Evolutionary conservation across 2,113 vertebrate genomes (phyloP).

Genomic region (Mus pahari): DNA sequence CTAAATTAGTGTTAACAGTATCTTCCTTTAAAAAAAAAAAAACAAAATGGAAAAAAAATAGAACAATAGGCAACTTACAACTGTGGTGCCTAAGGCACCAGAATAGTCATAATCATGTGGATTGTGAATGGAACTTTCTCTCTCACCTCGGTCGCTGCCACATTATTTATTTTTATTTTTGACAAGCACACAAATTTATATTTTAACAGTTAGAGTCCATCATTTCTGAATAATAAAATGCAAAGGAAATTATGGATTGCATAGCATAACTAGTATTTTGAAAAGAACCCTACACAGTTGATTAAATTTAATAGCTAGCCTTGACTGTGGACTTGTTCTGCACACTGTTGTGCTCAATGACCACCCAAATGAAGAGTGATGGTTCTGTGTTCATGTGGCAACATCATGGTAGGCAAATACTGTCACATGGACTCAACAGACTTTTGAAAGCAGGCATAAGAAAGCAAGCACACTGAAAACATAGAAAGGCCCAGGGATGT

Average conservation of each 20-base stretch:
- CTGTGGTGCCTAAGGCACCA: not conserved
- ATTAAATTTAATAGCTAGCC: not conserved
- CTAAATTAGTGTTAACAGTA: not conserved
- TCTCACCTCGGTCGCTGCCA: not conserved
- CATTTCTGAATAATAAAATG: not conserved
- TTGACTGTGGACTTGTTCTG: not conserved
- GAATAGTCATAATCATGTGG: not conserved
- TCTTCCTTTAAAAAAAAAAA: not conserved
- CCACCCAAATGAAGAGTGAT: not conserved
- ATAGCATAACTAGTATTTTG: not conserved
- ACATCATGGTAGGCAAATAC: fast-evolving
- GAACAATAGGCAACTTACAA: not conserved
- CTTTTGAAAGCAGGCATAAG: not conserved
- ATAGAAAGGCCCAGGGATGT: not conserved
- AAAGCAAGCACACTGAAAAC: not conserved
- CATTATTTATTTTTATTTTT: not conserved
- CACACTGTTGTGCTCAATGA: not conserved
- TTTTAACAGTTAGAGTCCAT: not conserved
- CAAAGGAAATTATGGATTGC: not conserved
- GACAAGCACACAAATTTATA: not conserved
- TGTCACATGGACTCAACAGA: not conserved
- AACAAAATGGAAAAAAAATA: not conserved
- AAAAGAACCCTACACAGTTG: not conserved
- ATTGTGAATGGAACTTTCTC: not conserved
- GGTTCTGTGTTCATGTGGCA: not conserved